Base-by-base conservation (phyloP, 2,113 vertebrate species). In the Daubentonia madagascariensis region DNA sequence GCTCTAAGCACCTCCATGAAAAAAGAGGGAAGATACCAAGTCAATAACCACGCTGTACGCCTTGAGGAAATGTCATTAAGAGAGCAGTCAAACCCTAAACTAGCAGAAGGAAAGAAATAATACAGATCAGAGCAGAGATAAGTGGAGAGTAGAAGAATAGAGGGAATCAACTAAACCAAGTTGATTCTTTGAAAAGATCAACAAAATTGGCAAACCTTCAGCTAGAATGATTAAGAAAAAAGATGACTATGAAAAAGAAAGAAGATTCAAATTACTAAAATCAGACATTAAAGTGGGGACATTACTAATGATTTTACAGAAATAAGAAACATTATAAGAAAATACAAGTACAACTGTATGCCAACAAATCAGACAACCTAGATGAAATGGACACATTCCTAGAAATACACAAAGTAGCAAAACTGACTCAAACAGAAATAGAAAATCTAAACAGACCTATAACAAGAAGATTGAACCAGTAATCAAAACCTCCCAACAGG, bases 31-130 rank as follows among this genome's bases (percentile, higher is more conserved):
- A 57, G 13, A 57, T 17, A 40, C 59, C 87, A 25, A 23, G 25
- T 11, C 20, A 35, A 3, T 10, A 16, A 1, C 68, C 1, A 9
- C 72, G 1, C n/a, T 2, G 45, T 8, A 9, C n/a, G 3, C 28
- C 6, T 23, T 20, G n/a, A 20, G 25, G 25, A 52, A 32, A 18
- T 2, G n/a, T 17, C 25, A 23, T 25, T 25, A 30, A 61, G 32
- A 28, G n/a, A 32, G 48, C 28, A 48, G 13, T 8, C 28, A 5
- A 65, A 43, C 11, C 1, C 57, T 30, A 63, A n/a, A 61, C 50
- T 17, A 45, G 43, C 70, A 18, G 59, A 20, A 67, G 6, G 61
- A 54, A 23, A 30, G 1, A 37, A 28, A 9, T 5, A 17, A 8
- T 16, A 40, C 6, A 76, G 7, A n/a, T 3, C 0, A 70, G 16